These are phyloP conservation scores for Stegastes partitus DNA, from an alignment of 2,113 vertebrate species.

Conservation along the genomic window DNA sequence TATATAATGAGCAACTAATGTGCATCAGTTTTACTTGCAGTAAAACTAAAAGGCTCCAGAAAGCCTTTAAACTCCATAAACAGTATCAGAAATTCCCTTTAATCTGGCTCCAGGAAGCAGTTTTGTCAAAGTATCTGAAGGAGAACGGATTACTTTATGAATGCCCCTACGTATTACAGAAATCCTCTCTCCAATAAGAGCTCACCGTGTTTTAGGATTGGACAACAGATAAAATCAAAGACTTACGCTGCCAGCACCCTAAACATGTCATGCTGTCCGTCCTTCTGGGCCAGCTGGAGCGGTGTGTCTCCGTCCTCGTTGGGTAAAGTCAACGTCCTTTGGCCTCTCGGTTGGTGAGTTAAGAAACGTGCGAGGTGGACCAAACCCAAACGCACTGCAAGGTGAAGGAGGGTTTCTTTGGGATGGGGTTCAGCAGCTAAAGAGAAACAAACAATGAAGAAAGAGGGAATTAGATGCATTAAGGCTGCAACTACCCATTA, in stretches of 20 bases:
- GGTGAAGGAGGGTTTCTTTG: constrained; percentile 88
- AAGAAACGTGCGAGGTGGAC: constrained; percentile 87
- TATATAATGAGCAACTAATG: neutral
- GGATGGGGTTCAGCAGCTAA: constrained; percentile 74
- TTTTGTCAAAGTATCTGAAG: neutral
- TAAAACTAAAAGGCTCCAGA: neutral
- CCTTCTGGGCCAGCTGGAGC: constrained; percentile 83
- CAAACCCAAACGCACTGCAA: constrained; percentile 87
- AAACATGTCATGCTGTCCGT: constrained; percentile 73
- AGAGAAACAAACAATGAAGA: neutral
- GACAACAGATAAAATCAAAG: neutral
- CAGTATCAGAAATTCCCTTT: neutral
- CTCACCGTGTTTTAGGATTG: neutral
- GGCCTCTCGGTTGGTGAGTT: constrained; percentile 84
- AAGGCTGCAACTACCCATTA: no score
- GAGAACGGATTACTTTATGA: neutral
- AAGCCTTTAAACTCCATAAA: constrained; percentile 10
- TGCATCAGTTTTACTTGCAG: neutral
- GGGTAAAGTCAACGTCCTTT: constrained; percentile 77
- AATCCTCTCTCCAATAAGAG: neutral
- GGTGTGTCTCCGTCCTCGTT: constrained; percentile 86
- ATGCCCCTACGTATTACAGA: neutral
- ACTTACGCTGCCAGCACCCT: constrained; percentile 85
- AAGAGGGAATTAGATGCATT: neutral
- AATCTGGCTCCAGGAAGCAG: neutral